Conservation (phyloP, 2,797 vertebrate genomes). For the Silurus aristotelis region DNA sequence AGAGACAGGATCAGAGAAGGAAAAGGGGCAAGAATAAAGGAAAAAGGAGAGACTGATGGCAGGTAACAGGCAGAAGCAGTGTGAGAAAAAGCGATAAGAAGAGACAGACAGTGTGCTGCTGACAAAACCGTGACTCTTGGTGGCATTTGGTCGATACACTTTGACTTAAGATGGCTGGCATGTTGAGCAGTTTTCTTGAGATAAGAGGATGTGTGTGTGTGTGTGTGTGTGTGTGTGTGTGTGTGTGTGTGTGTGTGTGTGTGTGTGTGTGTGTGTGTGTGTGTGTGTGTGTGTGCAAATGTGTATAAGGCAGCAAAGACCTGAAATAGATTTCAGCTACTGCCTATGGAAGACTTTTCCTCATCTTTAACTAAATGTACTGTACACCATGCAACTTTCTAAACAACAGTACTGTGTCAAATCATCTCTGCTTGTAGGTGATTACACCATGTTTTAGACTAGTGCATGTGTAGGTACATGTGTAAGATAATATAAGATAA, state of each 20-base stretch:
- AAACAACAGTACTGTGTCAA: conserved; percentile 47
- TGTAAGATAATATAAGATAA: conserved; percentile 5
- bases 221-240: conserved; percentile 25
- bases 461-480: neutral
- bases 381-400: conserved; percentile 21
- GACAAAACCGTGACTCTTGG: conserved; percentile 37
- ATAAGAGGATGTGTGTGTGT: conserved; percentile 34
- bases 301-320: neutral
- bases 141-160: conserved; percentile 22
- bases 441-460: conserved; percentile 34
- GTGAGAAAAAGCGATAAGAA: conserved; percentile 45
- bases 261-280: conserved; percentile 31
- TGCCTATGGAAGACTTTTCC: conserved; percentile 21
- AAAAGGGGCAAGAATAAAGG: neutral
- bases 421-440: conserved; percentile 28
- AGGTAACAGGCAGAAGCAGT: conserved; percentile 30
- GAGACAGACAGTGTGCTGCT: conserved; percentile 29
- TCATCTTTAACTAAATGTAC: conserved; percentile 32
- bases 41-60: conserved; percentile 13
- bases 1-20: conserved; percentile 27
- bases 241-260: conserved; percentile 23
- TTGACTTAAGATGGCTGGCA: conserved; percentile 46
- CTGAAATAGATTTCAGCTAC: conserved; percentile 26
- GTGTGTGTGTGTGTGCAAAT: neutral
- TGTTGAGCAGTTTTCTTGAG: conserved; percentile 29